Conservation (phyloP, 1,140 invertebrate genomes). For the Probaryconus sp. region DNA sequence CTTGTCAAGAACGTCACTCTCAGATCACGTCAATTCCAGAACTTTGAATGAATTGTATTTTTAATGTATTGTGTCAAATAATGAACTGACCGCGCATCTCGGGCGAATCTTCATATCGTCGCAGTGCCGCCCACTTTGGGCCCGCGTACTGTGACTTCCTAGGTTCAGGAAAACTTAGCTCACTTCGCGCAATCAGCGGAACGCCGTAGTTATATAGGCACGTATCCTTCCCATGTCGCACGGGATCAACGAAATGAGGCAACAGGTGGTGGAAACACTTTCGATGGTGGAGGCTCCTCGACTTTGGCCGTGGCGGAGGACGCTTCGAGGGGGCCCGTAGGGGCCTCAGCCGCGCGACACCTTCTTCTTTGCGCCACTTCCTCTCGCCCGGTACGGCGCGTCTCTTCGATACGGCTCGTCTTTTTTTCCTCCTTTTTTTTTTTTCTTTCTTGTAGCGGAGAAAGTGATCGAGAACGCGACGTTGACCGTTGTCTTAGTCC, state of each 20-base stretch:
- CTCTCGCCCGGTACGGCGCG: conserved; percentile 31
- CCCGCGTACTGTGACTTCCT: conserved; percentile 72
- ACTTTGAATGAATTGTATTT: conserved; percentile 9
- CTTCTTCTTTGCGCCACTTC: conserved; percentile 44
- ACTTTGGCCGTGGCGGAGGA: conserved; percentile 59
- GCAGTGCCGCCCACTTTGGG: conserved; percentile 72
- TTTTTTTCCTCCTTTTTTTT: conserved; percentile 14
- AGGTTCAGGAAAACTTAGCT: conserved; percentile 73
- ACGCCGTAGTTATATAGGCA: conserved; percentile 78
- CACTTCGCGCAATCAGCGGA: conserved; percentile 78
- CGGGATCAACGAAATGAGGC: conserved; percentile 52
- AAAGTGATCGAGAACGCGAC: conserved; percentile 73
- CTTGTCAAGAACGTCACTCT: conserved; percentile 9
- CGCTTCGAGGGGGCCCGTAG: conserved; percentile 22
- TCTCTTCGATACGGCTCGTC: conserved; percentile 1
- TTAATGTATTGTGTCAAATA: neutral
- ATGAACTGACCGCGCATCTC: conserved; percentile 75
- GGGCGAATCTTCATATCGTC: conserved; percentile 76
- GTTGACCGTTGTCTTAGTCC: conserved; percentile 41
- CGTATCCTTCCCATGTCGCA: conserved; percentile 71
- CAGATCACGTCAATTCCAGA: conserved; percentile 11
- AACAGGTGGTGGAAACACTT: conserved; percentile 59
- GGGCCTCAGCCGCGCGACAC: conserved; percentile 38
- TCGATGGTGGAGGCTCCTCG: conserved; percentile 47
- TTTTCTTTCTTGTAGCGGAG: conserved; percentile 62